Evolutionary conservation across 2,888 invertebrate species (phyloP).

Genomic region (Thereva unica): DNA sequence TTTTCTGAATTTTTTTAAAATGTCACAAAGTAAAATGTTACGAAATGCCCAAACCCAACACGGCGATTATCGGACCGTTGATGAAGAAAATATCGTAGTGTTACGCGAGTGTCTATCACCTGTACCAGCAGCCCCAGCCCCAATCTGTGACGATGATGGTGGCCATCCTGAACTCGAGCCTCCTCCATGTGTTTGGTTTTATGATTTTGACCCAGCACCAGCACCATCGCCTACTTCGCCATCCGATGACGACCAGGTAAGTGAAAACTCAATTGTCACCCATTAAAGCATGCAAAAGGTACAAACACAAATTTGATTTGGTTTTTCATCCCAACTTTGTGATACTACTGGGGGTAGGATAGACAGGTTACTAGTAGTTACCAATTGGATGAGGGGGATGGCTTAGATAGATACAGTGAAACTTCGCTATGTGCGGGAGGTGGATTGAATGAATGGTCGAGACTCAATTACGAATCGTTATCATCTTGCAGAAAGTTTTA

Average conservation of each 20-base stretch:
- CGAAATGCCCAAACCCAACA: conserved; percentile 51
- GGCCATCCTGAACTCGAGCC: background rate
- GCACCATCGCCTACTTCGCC: background rate
- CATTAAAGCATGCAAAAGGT: conserved; percentile 16
- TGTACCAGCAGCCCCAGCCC: conserved; percentile 37
- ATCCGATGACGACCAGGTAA: conserved; percentile 23
- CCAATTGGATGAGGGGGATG: too few species aligned
- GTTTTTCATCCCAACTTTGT: too few species aligned
- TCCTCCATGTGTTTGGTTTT: conserved; percentile 38
- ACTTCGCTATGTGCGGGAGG: too few species aligned
- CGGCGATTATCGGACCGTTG: conserved; percentile 47
- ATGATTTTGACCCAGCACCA: conserved; percentile 26
- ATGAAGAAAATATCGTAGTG: conserved; percentile 52
- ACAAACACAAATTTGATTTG: too few species aligned
- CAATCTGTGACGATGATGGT: conserved; percentile 47
- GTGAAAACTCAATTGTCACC: conserved; percentile 25
- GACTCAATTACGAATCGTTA: too few species aligned
- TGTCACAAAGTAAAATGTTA: conserved; percentile 40
- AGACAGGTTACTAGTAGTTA: too few species aligned
- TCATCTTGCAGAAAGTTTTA: too few species aligned
- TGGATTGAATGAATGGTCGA: too few species aligned
- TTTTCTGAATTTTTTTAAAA: conserved; percentile 27
- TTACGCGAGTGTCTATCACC: conserved; percentile 45
- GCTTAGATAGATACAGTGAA: too few species aligned
- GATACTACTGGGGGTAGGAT: too few species aligned